Evolutionary conservation across 2,888 invertebrate species (phyloP).

Genomic region (Boloria euphrosyne): DNA sequence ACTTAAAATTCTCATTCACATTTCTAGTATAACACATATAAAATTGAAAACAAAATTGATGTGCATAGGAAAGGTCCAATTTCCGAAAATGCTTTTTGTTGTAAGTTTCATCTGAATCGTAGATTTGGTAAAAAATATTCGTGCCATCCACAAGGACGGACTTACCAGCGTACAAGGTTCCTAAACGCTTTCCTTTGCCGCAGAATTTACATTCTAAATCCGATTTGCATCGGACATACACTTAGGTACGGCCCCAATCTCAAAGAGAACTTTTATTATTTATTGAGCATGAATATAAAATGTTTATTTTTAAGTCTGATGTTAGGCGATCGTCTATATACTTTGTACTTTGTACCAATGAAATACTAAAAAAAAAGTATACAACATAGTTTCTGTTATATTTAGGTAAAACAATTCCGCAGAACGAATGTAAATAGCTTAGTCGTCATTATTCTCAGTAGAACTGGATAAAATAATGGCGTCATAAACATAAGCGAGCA

Average conservation of each 20-base stretch:
- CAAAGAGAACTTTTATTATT: conserved; percentile 17
- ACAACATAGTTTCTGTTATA: not conserved
- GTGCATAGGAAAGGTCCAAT: too few species aligned
- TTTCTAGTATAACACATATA: too few species aligned
- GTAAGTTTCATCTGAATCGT: not conserved
- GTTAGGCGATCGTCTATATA: not conserved
- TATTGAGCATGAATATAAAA: conserved; percentile 12
- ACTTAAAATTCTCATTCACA: too few species aligned
- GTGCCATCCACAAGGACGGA: not conserved
- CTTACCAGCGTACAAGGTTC: conserved; percentile 9
- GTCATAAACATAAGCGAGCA: conserved; percentile 11
- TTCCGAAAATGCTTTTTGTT: not conserved
- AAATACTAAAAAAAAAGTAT: not conserved
- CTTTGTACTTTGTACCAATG: not conserved
- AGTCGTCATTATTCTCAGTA: conserved; percentile 12
- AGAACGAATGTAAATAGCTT: conserved; percentile 8
- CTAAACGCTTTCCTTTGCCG: conserved; percentile 22
- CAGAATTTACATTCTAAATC: conserved; percentile 20
- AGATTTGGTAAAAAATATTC: conserved; percentile 1
- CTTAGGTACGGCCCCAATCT: conserved; percentile 8
- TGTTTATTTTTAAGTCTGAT: conserved; percentile 7
- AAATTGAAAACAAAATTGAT: too few species aligned
- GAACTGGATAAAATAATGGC: conserved; percentile 20
- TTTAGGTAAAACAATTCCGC: not conserved
- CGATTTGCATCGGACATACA: conserved; percentile 20